These are phyloP conservation scores for Ectemnius continuus DNA, from an alignment of 2,888 invertebrate species.

Conservation along the genomic window DNA sequence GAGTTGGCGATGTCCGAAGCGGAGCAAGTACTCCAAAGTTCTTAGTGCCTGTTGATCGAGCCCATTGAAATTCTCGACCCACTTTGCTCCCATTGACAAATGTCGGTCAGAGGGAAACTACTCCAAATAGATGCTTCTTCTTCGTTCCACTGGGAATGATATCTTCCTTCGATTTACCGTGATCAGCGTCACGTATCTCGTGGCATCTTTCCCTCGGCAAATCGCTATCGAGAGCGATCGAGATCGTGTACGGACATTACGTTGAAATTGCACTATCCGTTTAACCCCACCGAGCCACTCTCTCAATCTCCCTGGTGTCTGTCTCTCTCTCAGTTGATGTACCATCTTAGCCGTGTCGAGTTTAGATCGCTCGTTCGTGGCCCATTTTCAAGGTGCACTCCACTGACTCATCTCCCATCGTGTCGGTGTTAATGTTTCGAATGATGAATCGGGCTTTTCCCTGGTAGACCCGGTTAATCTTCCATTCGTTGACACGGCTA, in stretches of 20 bases:
- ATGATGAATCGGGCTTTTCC: slow-evolving; percentile 8
- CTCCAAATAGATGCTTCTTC: slow-evolving; percentile 1
- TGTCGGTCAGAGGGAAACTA: neutral
- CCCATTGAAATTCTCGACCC: too few relatives aligned
- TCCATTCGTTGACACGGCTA: neutral
- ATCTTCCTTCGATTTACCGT: slow-evolving; percentile 33
- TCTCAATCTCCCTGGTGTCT: slow-evolving; percentile 36
- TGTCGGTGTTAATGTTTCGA: neutral
- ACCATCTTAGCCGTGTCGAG: slow-evolving; percentile 18
- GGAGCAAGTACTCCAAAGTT: too few relatives aligned
- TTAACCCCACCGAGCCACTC: slow-evolving; percentile 55
- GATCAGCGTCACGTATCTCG: slow-evolving; percentile 59
- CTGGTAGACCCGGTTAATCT: neutral
- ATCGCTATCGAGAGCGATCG: slow-evolving; percentile 64
- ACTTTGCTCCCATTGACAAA: too few relatives aligned
- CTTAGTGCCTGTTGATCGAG: too few relatives aligned
- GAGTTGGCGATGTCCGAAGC: neutral
- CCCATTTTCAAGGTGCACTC: slow-evolving; percentile 44
- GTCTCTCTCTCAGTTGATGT: slow-evolving; percentile 28
- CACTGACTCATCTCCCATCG: slow-evolving; percentile 21
- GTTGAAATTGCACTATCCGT: slow-evolving; percentile 62
- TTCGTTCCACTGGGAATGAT: slow-evolving; percentile 7
- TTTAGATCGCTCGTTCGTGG: slow-evolving; percentile 24
- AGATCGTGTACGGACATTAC: slow-evolving; percentile 56
- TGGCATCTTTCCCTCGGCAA: slow-evolving; percentile 54